phyloP scores from a whole-genome alignment of 1,140 invertebrate species.

The Dreissena rostriformis region DNA sequence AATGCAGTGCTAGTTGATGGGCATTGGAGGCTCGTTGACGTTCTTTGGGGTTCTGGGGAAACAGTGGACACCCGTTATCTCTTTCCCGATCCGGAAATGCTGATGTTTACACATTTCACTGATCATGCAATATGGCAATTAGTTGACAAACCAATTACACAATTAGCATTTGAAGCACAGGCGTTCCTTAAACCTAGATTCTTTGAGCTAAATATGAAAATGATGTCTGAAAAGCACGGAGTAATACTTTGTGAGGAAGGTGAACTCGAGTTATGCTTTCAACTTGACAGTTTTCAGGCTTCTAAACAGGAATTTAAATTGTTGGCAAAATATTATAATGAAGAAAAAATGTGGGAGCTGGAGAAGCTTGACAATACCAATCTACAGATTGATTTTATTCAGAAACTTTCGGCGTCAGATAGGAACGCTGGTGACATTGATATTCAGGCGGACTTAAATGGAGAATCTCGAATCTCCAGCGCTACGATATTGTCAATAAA shows the following conservation, averaged over 20 bases:
- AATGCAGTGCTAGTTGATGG: slow-evolving; percentile 21
- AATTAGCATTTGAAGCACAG: slow-evolving; percentile 1
- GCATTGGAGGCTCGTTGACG: slow-evolving; percentile 27
- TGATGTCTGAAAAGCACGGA: neutral
- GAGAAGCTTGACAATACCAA: neutral
- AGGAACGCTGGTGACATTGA: neutral
- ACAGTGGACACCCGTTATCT: slow-evolving; percentile 7
- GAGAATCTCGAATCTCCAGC: too few relatives aligned
- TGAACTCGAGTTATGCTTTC: slow-evolving; percentile 21
- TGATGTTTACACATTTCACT: slow-evolving; percentile 28
- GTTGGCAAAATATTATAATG: slow-evolving; percentile 1
- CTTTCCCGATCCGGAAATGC: slow-evolving; percentile 22
- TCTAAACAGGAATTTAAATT: slow-evolving; percentile 19
- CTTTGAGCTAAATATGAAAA: slow-evolving; percentile 25
- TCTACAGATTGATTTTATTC: slow-evolving; percentile 26
- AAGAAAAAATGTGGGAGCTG: slow-evolving; percentile 18
- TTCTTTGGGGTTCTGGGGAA: slow-evolving; percentile 13
- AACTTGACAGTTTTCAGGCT: neutral
- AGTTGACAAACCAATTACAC: neutral
- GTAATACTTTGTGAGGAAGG: neutral
- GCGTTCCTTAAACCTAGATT: slow-evolving; percentile 22
- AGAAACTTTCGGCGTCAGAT: slow-evolving; percentile 3
- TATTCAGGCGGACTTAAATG: too few relatives aligned
- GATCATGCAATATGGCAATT: slow-evolving; percentile 15
- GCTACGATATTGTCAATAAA: slow-evolving; percentile 1